Evolutionary conservation across 2,888 invertebrate species (phyloP).

Genomic region (Caenorhabditis afra): DNA sequence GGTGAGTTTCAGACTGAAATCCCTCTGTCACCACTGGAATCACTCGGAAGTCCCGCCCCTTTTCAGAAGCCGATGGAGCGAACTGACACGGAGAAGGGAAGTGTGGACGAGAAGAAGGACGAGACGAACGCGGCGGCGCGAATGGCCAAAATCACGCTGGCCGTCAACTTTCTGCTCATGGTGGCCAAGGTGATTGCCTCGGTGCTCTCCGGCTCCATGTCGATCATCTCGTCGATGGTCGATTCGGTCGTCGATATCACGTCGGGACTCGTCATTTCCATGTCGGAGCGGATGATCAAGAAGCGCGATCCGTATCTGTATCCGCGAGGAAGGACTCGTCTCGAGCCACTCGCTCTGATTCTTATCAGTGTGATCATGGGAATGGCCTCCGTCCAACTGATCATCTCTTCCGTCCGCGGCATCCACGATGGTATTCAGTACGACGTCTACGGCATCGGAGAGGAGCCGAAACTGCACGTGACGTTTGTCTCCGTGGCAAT

Average conservation of each 20-base stretch:
- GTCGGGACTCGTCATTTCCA: slow-evolving; percentile 81
- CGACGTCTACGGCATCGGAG: slow-evolving; percentile 52
- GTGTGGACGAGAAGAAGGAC: slow-evolving; percentile 33
- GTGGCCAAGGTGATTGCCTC: slow-evolving; percentile 81
- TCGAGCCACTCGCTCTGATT: slow-evolving; percentile 82
- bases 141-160: slow-evolving; percentile 74
- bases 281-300: slow-evolving; percentile 81
- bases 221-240: slow-evolving; percentile 82
- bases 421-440: slow-evolving; percentile 53
- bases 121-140: slow-evolving; percentile 54
- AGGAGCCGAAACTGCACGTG: slow-evolving; percentile 69
- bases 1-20: slow-evolving; percentile 32
- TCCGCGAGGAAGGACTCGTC: slow-evolving; percentile 82
- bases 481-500: slow-evolving; percentile 72
- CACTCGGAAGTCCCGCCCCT: not conserved
- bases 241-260: slow-evolving; percentile 82
- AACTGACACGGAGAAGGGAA: slow-evolving; percentile 12
- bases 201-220: slow-evolving; percentile 82
- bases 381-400: slow-evolving; percentile 82
- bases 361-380: slow-evolving; percentile 82
- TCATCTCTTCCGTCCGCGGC: slow-evolving; percentile 72
- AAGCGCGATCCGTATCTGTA: slow-evolving; percentile 81
- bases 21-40: not conserved
- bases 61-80: slow-evolving; percentile 49
- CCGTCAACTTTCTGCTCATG: slow-evolving; percentile 80